Conservation (phyloP, 2,888 invertebrate species). For the Teinopalpus imperialis region DNA sequence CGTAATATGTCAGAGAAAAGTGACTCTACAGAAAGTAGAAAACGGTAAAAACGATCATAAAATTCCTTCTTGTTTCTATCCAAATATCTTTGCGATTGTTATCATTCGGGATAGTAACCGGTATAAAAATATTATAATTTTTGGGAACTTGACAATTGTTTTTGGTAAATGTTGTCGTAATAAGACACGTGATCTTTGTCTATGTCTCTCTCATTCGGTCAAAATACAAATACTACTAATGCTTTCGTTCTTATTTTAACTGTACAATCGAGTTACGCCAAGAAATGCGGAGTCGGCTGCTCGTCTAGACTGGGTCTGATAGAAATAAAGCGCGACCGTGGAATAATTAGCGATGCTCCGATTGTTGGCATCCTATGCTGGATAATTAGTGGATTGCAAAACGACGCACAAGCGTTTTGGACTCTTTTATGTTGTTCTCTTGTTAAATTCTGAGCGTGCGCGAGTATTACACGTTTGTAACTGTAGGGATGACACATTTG, state of each 20-base stretch:
- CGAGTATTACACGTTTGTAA: constrained; percentile 21
- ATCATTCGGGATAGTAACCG: no score
- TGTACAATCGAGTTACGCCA: constrained; percentile 17
- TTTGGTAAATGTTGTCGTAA: no score
- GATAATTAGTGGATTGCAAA: constrained; percentile 47
- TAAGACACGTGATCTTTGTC: no score
- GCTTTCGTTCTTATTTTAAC: constrained; percentile 5
- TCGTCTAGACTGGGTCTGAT: constrained; percentile 44
- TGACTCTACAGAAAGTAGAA: no score
- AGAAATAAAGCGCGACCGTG: constrained; percentile 37
- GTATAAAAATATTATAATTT: no score
- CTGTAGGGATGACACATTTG: constrained; percentile 37
- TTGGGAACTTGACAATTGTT: no score
- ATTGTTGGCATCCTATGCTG: constrained; percentile 44
- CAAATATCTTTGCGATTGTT: no score
- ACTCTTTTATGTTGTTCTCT: constrained; percentile 19
- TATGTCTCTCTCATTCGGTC: no score
- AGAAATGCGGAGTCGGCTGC: constrained; percentile 16
- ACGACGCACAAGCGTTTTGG: constrained; percentile 20
- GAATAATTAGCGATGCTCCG: constrained; percentile 43
- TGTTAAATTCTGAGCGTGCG: constrained; percentile 24
- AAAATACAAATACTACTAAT: constrained; percentile 2
- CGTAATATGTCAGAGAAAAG: no score
- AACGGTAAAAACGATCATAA: no score
- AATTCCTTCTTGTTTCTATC: no score